Base-by-base conservation (phyloP, 2,888 invertebrate genomes). In the Eupelmus urozonus region DNA sequence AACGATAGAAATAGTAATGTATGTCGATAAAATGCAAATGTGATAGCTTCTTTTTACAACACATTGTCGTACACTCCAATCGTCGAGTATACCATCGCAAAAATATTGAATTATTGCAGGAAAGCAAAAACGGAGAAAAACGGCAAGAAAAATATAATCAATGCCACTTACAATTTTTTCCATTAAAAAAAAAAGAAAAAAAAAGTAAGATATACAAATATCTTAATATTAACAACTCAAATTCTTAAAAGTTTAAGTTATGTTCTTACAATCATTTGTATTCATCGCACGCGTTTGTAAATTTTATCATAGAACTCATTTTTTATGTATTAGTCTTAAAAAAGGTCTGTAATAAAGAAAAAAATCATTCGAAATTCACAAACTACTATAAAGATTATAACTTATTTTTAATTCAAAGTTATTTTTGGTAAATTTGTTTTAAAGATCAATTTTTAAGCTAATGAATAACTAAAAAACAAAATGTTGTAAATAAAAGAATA, bases 1-100 rank as follows among this genome's bases (percentile, higher is more conserved):
- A 79, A 70, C 57, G 59, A 72, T 76, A 75, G 66, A 79, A 75
- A 67, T 63, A 78, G 53, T 79, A 76, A 79, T 45, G 60, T 75
- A 79, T 71, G 45, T 66, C 34, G 71, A 60, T 66, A 71, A 79
- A 79, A 79, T 75, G 75, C 79, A 74, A 67, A 74, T 71, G 53
- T 77, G 60, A 75, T 69, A 71, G 70, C 63, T 78, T 67, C 49
- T 73, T 71, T 72, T 70, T 75, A 76, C 65, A 75, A 75, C n/a
- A 76, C 45, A 70, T 51, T 51, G 16, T 51, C 29, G 77, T 82
- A 70, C 80, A 80, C 74, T 76, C 71, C 59, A 69, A 62, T 75
- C 67, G 69, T 60, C 45, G 66, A 77, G 65, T 74, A 73, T 75
- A 76, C 78, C 40, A 42, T 79, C 69, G 67, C 67, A 73, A 76